Evolutionary conservation across 2,113 vertebrate genomes (phyloP).

Genomic region (Hyperopisus bebe): DNA sequence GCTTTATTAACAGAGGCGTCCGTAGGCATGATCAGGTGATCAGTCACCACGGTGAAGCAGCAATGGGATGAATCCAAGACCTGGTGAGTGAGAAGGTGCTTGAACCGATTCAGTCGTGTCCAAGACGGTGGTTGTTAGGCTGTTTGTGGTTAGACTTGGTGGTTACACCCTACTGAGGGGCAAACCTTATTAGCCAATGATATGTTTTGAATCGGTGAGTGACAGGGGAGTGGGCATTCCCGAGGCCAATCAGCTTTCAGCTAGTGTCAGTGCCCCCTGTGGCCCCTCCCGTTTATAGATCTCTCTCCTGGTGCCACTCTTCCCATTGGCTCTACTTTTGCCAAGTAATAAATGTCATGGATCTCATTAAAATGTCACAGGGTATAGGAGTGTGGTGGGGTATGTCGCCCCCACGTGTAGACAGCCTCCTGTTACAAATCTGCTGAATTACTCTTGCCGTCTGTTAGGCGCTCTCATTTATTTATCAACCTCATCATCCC

Average conservation of each 20-base stretch:
- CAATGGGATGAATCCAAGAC: background rate
- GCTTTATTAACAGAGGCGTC: background rate
- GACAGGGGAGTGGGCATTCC: background rate
- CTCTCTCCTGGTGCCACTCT: background rate
- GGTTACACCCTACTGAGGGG: background rate
- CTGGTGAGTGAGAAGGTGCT: background rate
- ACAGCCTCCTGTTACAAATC: background rate
- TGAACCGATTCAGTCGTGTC: background rate
- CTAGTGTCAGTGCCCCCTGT: background rate
- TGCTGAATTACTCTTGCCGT: background rate
- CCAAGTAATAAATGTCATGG: background rate
- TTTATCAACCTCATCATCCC: background rate
- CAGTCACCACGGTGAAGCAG: background rate
- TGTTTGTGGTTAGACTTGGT: background rate
- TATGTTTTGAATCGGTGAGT: background rate
- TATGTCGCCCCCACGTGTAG: background rate
- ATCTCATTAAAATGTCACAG: background rate
- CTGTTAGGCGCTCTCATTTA: background rate
- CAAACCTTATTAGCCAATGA: background rate
- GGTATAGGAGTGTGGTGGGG: background rate
- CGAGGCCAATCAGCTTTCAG: background rate
- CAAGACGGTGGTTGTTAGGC: background rate
- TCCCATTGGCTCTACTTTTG: background rate
- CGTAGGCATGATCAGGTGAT: background rate
- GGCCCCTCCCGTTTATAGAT: background rate